Evolutionary conservation across 2,888 invertebrate species (phyloP).

Genomic region (Stenodera caucasica): DNA sequence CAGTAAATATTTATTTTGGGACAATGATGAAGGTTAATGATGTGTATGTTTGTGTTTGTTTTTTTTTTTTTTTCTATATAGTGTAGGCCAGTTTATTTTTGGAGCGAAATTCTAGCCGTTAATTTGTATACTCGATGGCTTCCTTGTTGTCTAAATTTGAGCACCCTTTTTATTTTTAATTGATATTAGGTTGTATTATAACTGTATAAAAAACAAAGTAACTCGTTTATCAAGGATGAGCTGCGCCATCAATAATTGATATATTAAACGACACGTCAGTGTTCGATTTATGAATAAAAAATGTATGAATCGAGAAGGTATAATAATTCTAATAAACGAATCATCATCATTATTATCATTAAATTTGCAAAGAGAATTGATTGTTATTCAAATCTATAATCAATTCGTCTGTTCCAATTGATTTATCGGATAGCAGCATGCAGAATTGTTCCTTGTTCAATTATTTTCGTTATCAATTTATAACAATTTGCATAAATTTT

Average conservation of each 20-base stretch:
- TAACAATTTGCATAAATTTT: not conserved
- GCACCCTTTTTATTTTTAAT: not conserved
- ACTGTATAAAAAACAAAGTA: not conserved
- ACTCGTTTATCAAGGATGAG: not conserved
- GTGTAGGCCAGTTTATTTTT: not conserved
- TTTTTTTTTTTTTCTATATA: too few relatives aligned
- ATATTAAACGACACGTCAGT: conserved; percentile 1
- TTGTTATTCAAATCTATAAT: not conserved
- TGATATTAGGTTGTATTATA: not conserved
- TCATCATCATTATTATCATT: not conserved
- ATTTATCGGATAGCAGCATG: too few relatives aligned
- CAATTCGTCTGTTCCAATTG: not conserved
- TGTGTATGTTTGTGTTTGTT: too few relatives aligned
- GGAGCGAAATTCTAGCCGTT: not conserved
- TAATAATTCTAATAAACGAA: too few relatives aligned
- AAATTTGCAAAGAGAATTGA: not conserved
- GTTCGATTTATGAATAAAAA: not conserved
- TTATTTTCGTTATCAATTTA: not conserved
- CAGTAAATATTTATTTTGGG: not conserved
- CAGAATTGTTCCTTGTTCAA: not conserved
- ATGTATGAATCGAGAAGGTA: too few relatives aligned
- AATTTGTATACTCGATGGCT: not conserved
- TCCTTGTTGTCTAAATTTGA: conserved; percentile 1
- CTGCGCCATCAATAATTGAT: not conserved
- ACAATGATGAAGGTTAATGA: not conserved